Percentiles rank a stretch among this genome's conserved stretches.
Evolutionary conservation across 2,113 vertebrate genomes (phyloP).

Genomic region (Diphyllodes magnificus): DNA sequence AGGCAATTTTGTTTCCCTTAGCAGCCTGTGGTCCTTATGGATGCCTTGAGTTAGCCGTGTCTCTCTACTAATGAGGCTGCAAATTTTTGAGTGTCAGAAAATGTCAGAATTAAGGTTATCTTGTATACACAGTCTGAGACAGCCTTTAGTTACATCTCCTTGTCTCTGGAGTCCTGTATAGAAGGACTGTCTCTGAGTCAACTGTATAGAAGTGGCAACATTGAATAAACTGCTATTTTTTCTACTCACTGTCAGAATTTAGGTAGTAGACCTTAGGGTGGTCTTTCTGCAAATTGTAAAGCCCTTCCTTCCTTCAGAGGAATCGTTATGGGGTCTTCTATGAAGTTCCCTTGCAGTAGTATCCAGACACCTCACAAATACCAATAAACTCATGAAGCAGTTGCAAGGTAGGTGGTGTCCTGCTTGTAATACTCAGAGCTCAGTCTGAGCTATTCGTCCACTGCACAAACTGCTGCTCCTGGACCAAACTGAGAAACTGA

Average conservation of each 20-base stretch:
- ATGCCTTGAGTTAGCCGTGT: not conserved
- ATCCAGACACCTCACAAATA: not conserved
- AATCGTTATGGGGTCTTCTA: not conserved
- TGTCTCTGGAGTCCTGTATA: not conserved
- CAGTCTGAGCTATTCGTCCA: not conserved
- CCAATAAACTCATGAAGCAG: not conserved
- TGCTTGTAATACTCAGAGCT: not conserved
- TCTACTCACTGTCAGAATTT: not conserved
- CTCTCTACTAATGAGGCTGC: not conserved
- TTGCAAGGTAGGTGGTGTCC: not conserved
- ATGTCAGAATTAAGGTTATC: not conserved
- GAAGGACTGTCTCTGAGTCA: not conserved
- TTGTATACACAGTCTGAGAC: not conserved
- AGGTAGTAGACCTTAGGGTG: not conserved
- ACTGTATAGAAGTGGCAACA: not conserved
- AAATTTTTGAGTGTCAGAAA: not conserved
- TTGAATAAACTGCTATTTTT: not conserved
- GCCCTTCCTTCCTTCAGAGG: not conserved
- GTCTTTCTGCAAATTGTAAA: not conserved
- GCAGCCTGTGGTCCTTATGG: not conserved
- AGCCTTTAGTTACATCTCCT: not conserved
- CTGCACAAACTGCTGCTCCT: not conserved
- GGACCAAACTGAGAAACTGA: not conserved
- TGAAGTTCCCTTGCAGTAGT: not conserved
- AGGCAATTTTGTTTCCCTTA: not conserved